Base-by-base conservation (phyloP, 2,113 vertebrate species). In the Pedetes capensis region DNA sequence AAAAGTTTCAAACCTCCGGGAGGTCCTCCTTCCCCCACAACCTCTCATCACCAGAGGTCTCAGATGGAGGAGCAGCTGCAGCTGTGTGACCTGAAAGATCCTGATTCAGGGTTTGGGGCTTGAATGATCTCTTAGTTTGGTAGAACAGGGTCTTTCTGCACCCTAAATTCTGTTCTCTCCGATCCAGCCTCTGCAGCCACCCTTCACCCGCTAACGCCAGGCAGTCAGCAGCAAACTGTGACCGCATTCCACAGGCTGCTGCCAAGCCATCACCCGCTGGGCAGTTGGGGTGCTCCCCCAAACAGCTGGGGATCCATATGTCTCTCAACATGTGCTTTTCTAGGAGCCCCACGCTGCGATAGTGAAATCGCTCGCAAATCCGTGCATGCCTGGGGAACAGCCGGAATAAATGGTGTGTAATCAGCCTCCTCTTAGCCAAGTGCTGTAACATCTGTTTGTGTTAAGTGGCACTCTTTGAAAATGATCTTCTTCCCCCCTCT, bases 381-480 rank as follows among this genome's bases (percentile, higher is more conserved):
- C 5, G 3, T 11, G 13, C 9, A 1, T 39, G 4, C 14, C 23
- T 16, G 0, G 6, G 34, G n/a, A n/a, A 27, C 25, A 72, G 80
- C 59, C 13, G 0, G 69, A 47, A 34, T 44, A 37, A 34, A 64
- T 0, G n/a, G n/a, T 9, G 72, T 11, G 0, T 47, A 5, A 53
- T 55, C 75, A 44, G n/a, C 53, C 66, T 18, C 51, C 63, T 79
- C 39, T 44, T 29, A 27, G 42, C 90, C 49, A 55, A 93, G n/a
- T 80, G 80, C 71, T 42, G 1, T 37, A 66, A 78, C 93, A 74
- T 87, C 93, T 95, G 92, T 75, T 55, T 53, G 34, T 92, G 87
- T 84, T 76, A 72, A 94, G 87, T 29, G 66, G 32, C 14, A 20
- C 61, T 80, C 87, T 93, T 89, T 51, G 89, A 87, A 92, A 94